Base-by-base conservation (phyloP, 2,113 vertebrate genomes). In the Bothrops jararaca region DNA sequence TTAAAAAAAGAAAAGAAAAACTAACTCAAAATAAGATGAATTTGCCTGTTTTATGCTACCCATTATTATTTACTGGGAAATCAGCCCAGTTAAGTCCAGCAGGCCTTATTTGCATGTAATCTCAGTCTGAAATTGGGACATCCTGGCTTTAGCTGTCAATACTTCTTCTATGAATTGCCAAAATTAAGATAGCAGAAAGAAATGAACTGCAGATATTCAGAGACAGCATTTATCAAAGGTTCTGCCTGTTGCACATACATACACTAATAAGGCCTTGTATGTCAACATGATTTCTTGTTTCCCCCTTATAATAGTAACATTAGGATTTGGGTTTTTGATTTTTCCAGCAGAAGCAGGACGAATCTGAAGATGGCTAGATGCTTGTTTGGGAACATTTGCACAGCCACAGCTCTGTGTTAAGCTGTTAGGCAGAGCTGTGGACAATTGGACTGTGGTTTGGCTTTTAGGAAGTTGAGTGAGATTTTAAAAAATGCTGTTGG, bases 371-470 rank as follows among this genome's bases (percentile, higher is more conserved):
- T 92, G 22, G 6, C 11, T 9, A 20, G 45, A 60, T 26, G 93
- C 48, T 22, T 20, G 34, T 80, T 93, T 90, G 54, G 54, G 92
- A 92, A 39, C 52, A 52, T 93, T 93, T 90, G 58, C 93, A 87
- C 94, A 89, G 64, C 0, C 18, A 3, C 34, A 85, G 57, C 50
- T 86, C 12, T 1, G 87, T 45, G 45, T 29, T 52, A 52, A 88
- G 9, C 5, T 88, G 90, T 56, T 42, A 92, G 92, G 93, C 89
- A 50, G 50, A 5, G 11, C 29, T 42, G 24, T 22, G 24, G n/a
- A 20, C 3, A 69, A 85, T 11, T 29, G 87, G 93, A 53, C 88
- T 22, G 0, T 92, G 42, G 0, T 91, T 69, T 95, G 7, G 29
- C 39, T 74, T 89, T 26, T 80, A 89, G 50, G 34, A 89, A 56